A percentile compares a stretch with the other conserved stretches of the same genome.
Conservation (phyloP, 2,797 vertebrate genomes). For the Glyptemys insculpta region DNA sequence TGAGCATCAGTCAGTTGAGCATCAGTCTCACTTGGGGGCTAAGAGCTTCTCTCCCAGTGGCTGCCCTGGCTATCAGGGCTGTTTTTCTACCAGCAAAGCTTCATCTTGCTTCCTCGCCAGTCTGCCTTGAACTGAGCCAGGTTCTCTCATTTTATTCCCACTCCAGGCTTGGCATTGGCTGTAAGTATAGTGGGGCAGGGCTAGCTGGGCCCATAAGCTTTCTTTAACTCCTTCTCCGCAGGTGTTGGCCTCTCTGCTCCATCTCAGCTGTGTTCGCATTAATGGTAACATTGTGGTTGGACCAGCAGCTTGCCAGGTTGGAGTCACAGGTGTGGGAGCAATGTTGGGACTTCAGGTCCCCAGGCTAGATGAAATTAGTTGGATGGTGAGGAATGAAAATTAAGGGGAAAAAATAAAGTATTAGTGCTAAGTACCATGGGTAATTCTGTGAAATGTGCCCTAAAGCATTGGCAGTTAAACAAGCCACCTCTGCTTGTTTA, state of each 20-base stretch:
- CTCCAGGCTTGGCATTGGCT: background rate
- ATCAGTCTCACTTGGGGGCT: background rate
- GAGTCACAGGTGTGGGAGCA: background rate
- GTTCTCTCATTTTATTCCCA: background rate
- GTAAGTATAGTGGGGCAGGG: background rate
- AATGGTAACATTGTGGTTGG: constrained; percentile 32
- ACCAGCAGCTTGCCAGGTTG: constrained; percentile 6
- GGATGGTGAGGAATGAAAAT: background rate
- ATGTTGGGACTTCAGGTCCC: background rate
- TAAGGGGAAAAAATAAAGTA: background rate
- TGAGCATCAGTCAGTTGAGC: background rate
- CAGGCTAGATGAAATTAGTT: background rate
- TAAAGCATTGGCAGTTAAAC: background rate
- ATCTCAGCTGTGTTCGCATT: background rate
- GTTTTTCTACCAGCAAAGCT: background rate
- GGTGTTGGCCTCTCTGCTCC: background rate
- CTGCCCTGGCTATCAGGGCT: background rate
- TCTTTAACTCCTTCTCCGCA: background rate
- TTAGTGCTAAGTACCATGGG: background rate
- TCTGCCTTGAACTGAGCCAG: background rate
- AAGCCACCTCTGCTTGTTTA: background rate
- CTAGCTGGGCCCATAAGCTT: background rate
- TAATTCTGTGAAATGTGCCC: background rate
- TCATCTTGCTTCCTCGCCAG: background rate
- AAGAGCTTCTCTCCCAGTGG: background rate